Conservation (phyloP, 2,113 vertebrate genomes). For the Colinus virginianus region DNA sequence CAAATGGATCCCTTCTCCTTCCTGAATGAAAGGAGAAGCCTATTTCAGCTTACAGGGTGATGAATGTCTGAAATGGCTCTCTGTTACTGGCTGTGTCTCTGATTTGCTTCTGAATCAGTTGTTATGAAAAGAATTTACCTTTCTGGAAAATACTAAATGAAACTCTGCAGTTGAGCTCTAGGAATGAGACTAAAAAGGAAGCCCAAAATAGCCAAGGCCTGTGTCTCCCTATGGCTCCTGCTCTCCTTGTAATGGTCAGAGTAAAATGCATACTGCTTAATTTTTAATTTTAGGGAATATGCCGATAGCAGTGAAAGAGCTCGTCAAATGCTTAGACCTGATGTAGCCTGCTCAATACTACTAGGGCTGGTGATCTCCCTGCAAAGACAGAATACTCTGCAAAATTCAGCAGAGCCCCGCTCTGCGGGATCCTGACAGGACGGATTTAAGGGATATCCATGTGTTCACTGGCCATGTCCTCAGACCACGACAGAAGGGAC, state of each 20-base stretch:
- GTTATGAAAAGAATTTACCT: conserved; percentile 30
- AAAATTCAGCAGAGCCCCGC: neutral
- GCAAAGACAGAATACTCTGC: neutral
- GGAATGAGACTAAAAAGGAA: neutral
- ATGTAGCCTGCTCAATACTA: neutral
- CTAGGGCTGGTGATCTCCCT: neutral
- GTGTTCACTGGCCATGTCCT: neutral
- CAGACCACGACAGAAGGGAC: neutral
- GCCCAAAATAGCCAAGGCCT: neutral
- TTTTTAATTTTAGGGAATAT: neutral
- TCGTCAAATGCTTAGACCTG: neutral
- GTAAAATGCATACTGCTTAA: neutral
- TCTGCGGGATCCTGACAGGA: neutral
- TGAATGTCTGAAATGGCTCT: conserved; percentile 2
- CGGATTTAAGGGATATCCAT: neutral
- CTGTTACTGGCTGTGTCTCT: neutral
- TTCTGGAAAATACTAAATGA: conserved; percentile 11
- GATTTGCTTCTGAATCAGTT: conserved; percentile 25
- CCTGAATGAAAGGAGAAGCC: conserved; percentile 44
- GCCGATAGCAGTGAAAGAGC: neutral
- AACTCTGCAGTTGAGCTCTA: neutral
- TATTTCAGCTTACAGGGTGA: conserved; percentile 35
- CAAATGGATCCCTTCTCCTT: conserved; percentile 36
- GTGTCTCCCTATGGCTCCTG: rapidly evolving
- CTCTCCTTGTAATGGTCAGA: neutral